A percentile compares a stretch with the other conserved stretches of the same genome.
These are phyloP conservation scores for Petaurus breviceps DNA, from an alignment of 2,113 vertebrate genomes.

Conservation along the genomic window DNA sequence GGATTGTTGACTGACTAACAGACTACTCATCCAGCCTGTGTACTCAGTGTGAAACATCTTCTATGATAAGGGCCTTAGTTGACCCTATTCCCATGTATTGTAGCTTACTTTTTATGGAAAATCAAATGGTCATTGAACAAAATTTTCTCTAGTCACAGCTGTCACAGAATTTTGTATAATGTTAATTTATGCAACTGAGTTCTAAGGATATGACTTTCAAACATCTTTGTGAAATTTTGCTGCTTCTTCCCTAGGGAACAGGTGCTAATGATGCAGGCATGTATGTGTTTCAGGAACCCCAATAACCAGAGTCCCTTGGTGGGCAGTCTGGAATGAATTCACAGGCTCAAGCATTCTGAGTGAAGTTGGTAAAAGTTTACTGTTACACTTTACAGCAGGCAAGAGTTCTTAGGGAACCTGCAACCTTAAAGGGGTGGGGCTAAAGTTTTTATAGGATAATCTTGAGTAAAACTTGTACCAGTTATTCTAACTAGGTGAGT, in stretches of 20 bases:
- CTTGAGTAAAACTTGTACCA: too few relatives aligned
- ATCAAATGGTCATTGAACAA: neutral
- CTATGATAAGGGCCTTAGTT: neutral
- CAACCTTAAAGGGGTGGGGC: too few relatives aligned
- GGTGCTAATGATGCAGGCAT: too few relatives aligned
- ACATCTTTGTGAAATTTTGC: neutral
- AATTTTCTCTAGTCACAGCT: neutral
- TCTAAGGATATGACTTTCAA: neutral
- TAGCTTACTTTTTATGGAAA: neutral
- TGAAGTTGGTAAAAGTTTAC: too few relatives aligned
- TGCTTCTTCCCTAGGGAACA: neutral
- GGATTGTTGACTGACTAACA: neutral
- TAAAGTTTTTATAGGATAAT: too few relatives aligned
- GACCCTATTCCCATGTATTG: neutral
- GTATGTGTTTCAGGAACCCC: too few relatives aligned
- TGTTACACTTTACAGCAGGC: too few relatives aligned
- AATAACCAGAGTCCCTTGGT: too few relatives aligned
- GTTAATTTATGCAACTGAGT: neutral
- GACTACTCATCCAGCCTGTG: neutral
- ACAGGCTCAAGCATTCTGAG: too few relatives aligned
- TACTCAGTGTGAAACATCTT: neutral
- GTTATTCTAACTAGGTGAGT: too few relatives aligned
- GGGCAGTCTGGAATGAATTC: too few relatives aligned
- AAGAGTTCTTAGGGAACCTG: too few relatives aligned
- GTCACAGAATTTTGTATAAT: neutral